Conservation (phyloP, 2,888 invertebrate genomes). For the Rhingia rostrata region DNA sequence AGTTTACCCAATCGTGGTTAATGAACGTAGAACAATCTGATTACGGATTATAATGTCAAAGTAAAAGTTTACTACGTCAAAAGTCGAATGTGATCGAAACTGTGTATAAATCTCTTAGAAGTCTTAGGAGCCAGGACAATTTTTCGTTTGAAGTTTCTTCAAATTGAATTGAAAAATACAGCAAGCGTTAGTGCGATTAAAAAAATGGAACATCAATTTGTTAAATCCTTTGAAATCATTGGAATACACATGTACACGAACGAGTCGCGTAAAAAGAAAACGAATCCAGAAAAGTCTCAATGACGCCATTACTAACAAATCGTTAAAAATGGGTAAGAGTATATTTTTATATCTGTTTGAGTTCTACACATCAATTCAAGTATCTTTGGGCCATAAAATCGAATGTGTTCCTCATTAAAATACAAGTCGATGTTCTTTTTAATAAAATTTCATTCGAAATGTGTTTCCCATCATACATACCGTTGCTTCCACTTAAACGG, state of each 20-base stretch:
- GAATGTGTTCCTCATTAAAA: background rate
- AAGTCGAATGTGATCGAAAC: background rate
- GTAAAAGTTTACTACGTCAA: background rate
- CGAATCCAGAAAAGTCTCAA: no score
- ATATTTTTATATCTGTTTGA: no score
- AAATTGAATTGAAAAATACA: background rate
- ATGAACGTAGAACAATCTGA: constrained; percentile 1
- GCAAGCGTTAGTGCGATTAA: no score
- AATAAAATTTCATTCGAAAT: background rate
- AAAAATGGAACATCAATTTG: background rate
- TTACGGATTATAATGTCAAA: constrained; percentile 10
- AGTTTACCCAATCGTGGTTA: background rate
- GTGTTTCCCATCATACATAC: background rate
- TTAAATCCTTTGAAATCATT: background rate
- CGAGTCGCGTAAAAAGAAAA: no score
- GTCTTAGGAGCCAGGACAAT: background rate
- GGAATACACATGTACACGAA: no score
- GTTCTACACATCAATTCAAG: background rate
- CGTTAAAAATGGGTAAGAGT: no score
- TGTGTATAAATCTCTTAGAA: background rate
- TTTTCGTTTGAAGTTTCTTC: background rate
- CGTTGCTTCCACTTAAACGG: constrained; percentile 4
- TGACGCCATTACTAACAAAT: no score
- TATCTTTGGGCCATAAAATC: background rate
- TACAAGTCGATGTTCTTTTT: background rate